Conservation (phyloP, 2,113 vertebrate species). For the Atherinomorus stipes region DNA sequence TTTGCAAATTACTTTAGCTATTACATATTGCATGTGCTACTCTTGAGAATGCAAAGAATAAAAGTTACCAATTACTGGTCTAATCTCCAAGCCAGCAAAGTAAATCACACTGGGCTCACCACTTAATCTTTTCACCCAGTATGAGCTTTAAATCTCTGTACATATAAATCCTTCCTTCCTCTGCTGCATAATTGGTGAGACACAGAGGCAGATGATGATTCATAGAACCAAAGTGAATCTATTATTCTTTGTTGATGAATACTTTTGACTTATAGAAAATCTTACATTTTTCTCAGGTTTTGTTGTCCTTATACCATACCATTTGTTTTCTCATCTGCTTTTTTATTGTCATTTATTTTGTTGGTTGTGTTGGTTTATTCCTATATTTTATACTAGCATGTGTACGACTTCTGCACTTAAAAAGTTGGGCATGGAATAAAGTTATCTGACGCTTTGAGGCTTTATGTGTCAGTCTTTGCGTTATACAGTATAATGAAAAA, state of each 20-base stretch:
- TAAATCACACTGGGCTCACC: too few relatives aligned
- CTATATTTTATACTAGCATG: background rate
- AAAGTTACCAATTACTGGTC: too few relatives aligned
- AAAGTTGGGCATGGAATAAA: background rate
- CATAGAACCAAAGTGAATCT: background rate
- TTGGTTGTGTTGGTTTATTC: background rate
- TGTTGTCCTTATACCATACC: background rate
- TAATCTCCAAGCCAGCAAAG: too few relatives aligned
- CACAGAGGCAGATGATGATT: background rate
- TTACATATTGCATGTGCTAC: too few relatives aligned
- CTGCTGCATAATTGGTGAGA: too few relatives aligned
- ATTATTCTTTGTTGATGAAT: background rate
- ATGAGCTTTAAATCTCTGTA: too few relatives aligned
- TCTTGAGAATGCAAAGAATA: too few relatives aligned
- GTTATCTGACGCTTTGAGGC: background rate
- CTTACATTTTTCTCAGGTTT: background rate
- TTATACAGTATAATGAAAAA: background rate
- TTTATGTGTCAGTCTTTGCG: background rate
- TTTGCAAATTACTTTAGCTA: too few relatives aligned
- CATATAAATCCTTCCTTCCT: too few relatives aligned
- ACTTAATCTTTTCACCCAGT: too few relatives aligned
- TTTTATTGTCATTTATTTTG: background rate
- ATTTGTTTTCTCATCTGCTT: too few relatives aligned
- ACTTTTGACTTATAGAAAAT: background rate
- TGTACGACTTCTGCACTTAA: background rate